These are phyloP conservation scores for Apis mellifera DNA, from an alignment of 1,140 invertebrate genomes.

Conservation along the genomic window Amel_HAv3.1 CM009932.2:14091501-14092000, in stretches of 20 bases:
- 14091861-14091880: neutral
- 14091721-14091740: neutral
- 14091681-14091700: slow-evolving; percentile 49
- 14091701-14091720: neutral
- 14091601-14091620: slow-evolving; percentile 40
- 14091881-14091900: too few species aligned
- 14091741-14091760: neutral
- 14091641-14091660: slow-evolving; percentile 39
- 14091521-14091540: too few species aligned
- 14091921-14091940: neutral
- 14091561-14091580: slow-evolving; percentile 53
- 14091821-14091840: too few species aligned
- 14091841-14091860: too few species aligned
- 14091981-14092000: slow-evolving; percentile 29
- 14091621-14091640: slow-evolving; percentile 48
- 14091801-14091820: too few species aligned
- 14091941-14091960: neutral
- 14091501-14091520: neutral
- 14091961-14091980: neutral
- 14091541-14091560: slow-evolving; percentile 13
- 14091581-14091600: slow-evolving; percentile 37
- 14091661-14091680: slow-evolving; percentile 49
- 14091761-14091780: too few species aligned
- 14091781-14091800: too few species aligned
- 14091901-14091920: too few species aligned